phyloP scores from a whole-genome alignment of 2,888 invertebrate species.

The Stegana nigrithorax region DNA sequence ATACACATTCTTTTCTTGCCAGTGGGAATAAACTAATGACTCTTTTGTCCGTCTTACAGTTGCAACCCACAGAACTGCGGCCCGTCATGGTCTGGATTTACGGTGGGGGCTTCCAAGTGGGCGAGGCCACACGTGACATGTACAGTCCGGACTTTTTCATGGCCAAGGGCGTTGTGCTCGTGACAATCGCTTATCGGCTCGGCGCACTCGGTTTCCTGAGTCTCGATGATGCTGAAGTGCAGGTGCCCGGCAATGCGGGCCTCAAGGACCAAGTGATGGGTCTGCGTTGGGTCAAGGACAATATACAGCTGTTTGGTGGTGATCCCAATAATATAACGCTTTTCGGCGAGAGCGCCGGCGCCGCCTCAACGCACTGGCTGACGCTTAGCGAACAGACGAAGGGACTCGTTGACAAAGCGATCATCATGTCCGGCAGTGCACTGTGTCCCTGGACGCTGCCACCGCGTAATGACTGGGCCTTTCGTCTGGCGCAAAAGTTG shows the following conservation, averaged over 20 bases:
- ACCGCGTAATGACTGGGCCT: slow-evolving; percentile 51
- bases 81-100: slow-evolving; percentile 71
- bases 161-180: slow-evolving; percentile 69
- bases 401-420: slow-evolving; percentile 62
- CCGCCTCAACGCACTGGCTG: slow-evolving; percentile 69
- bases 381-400: slow-evolving; percentile 69
- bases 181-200: slow-evolving; percentile 70
- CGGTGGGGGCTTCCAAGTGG: slow-evolving; percentile 70
- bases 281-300: slow-evolving; percentile 70
- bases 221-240: slow-evolving; percentile 68
- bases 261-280: slow-evolving; percentile 71
- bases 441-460: slow-evolving; percentile 61
- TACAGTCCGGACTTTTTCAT: slow-evolving; percentile 70
- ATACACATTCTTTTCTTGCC: no score
- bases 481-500: slow-evolving; percentile 56
- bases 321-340: slow-evolving; percentile 71
- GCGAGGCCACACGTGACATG: slow-evolving; percentile 67
- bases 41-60: slow-evolving; percentile 34
- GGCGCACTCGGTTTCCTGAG: slow-evolving; percentile 70
- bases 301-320: slow-evolving; percentile 70
- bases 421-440: slow-evolving; percentile 64
- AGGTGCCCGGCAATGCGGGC: slow-evolving; percentile 71
- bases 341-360: slow-evolving; percentile 72
- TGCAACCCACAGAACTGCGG: slow-evolving; percentile 47
- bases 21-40: no score